Evolutionary conservation across 2,888 invertebrate genomes (phyloP).

Genomic region (Melangyna quadrimaculata): DNA sequence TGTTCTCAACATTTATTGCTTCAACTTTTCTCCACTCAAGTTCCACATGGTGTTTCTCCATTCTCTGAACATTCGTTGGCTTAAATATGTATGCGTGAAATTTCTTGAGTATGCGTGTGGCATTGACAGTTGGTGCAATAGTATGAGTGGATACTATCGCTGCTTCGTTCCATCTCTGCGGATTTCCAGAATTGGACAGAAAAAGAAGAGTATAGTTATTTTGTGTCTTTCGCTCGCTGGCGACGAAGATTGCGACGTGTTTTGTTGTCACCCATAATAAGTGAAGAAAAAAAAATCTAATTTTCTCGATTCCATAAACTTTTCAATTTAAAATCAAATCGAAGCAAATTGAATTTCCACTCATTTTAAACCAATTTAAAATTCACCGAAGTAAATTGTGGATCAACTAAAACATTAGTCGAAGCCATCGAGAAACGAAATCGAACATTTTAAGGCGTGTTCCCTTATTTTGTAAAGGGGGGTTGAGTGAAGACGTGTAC

Average conservation of each 20-base stretch:
- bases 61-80: conserved; percentile 12
- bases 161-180: conserved; percentile 51
- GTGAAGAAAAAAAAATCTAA: conserved; percentile 28
- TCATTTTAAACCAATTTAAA: not conserved
- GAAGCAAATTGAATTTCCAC: not conserved
- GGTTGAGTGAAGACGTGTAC: conserved; percentile 32
- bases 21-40: conserved; percentile 2
- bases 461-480: conserved; percentile 33
- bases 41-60: conserved; percentile 41
- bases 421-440: conserved; percentile 44
- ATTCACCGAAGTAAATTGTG: conserved; percentile 3
- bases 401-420: not conserved
- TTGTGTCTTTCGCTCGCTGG: conserved; percentile 60
- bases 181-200: conserved; percentile 55
- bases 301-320: conserved; percentile 21
- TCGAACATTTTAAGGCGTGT: conserved; percentile 68
- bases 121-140: conserved; percentile 57
- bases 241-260: conserved; percentile 66
- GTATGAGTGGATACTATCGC: conserved; percentile 38
- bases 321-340: not conserved
- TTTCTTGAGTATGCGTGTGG: conserved; percentile 29
- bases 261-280: conserved; percentile 64
- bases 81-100: not conserved
- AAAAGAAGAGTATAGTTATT: conserved; percentile 68
- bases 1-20: not conserved